Conservation (phyloP, 1,140 invertebrate genomes). For the Ceratosolen solmsi region DNA sequence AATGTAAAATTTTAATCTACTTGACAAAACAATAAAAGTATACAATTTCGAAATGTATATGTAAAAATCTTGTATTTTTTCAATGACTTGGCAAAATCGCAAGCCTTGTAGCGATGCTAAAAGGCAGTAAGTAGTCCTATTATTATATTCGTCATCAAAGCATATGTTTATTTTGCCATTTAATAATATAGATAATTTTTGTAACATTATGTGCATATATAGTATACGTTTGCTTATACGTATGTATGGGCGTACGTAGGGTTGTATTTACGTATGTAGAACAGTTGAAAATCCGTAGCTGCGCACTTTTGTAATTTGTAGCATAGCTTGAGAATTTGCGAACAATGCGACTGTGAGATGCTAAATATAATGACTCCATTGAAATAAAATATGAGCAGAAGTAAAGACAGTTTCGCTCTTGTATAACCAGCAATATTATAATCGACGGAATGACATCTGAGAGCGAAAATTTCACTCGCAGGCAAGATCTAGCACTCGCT, state of each 20-base stretch:
- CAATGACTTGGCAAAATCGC: background rate
- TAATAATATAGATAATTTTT: too few relatives aligned
- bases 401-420: background rate
- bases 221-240: too few relatives aligned
- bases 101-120: background rate
- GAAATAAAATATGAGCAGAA: background rate
- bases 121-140: background rate
- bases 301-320: background rate
- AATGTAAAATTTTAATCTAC: too few relatives aligned
- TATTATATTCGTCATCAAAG: background rate
- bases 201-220: too few relatives aligned
- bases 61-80: background rate
- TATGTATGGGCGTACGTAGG: too few relatives aligned
- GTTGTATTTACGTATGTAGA: too few relatives aligned
- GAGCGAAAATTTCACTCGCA: background rate
- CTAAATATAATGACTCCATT: slow-evolving; percentile 1
- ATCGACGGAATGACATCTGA: background rate
- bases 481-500: background rate
- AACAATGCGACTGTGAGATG: background rate
- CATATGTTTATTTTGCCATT: background rate
- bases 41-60: too few relatives aligned
- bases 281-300: background rate
- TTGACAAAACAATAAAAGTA: too few relatives aligned
- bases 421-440: background rate
- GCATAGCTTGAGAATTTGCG: background rate